Evolutionary conservation across 2,113 vertebrate species (phyloP).

Genomic region (Pseudois nayaur): DNA sequence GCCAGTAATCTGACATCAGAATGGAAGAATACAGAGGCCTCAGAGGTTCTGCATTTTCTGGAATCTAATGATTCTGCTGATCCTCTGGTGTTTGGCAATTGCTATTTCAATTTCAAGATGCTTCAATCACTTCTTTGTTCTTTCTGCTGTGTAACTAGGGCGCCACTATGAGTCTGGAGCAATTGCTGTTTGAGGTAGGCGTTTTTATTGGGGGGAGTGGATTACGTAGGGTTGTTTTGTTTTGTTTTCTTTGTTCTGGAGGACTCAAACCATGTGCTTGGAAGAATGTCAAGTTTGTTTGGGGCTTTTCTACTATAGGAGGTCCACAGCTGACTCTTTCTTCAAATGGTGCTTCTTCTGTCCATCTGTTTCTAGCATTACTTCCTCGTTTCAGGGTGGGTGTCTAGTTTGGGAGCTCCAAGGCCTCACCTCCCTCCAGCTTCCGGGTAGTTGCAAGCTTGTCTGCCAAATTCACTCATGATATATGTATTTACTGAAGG

Average conservation of each 20-base stretch:
- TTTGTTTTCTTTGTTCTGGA: background rate
- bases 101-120: conserved; percentile 27
- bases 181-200: background rate
- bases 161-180: background rate
- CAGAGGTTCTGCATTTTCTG: conserved; percentile 42
- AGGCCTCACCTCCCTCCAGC: background rate
- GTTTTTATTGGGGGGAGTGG: background rate
- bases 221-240: background rate
- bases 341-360: background rate
- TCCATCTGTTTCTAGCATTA: background rate
- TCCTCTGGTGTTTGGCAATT: conserved; percentile 26
- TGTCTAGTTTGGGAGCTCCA: background rate
- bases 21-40: conserved; percentile 60
- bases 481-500: background rate
- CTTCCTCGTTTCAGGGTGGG: background rate
- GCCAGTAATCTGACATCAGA: conserved; percentile 57
- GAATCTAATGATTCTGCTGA: conserved; percentile 59
- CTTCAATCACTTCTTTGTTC: conserved; percentile 63
- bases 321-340: background rate
- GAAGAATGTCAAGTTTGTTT: background rate
- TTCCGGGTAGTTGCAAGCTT: background rate
- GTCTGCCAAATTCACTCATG: background rate
- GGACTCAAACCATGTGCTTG: background rate
- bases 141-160: conserved; percentile 35
- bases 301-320: background rate